Conservation (phyloP, 2,888 invertebrate genomes). For the Drosophila mimica region DNA sequence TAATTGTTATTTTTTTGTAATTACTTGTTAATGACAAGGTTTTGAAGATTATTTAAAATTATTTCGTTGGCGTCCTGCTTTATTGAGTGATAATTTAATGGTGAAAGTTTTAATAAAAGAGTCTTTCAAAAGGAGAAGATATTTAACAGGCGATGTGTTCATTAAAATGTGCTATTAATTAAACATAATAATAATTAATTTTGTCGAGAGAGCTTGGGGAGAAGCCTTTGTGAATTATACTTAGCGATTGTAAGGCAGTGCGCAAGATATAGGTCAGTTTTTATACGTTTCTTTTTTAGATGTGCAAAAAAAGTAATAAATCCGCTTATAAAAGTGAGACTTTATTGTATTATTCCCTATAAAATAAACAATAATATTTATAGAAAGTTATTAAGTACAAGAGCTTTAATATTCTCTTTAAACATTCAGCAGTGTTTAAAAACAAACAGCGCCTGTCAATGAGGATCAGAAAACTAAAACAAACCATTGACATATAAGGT, state of each 20-base stretch:
- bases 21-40: conserved; percentile 1
- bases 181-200: background rate
- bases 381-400: background rate
- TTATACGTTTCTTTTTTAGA: background rate
- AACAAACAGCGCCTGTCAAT: background rate
- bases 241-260: background rate
- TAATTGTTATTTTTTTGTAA: background rate
- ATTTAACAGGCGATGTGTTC: background rate
- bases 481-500: conserved; percentile 8
- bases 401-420: background rate
- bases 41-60: background rate
- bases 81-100: background rate
- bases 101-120: background rate
- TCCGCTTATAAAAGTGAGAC: background rate
- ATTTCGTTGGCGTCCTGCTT: conserved; percentile 2
- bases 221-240: background rate
- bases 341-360: background rate
- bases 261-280: background rate
- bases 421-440: background rate
- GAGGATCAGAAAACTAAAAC: conserved; percentile 11
- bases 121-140: no score
- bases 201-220: background rate
- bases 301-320: background rate
- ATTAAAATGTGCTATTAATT: background rate
- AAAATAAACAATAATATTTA: background rate